A percentile compares a stretch with the other conserved stretches of the same genome.
Conservation (phyloP, 2,797 vertebrate species). For the Chromobotia macracanthus region DNA sequence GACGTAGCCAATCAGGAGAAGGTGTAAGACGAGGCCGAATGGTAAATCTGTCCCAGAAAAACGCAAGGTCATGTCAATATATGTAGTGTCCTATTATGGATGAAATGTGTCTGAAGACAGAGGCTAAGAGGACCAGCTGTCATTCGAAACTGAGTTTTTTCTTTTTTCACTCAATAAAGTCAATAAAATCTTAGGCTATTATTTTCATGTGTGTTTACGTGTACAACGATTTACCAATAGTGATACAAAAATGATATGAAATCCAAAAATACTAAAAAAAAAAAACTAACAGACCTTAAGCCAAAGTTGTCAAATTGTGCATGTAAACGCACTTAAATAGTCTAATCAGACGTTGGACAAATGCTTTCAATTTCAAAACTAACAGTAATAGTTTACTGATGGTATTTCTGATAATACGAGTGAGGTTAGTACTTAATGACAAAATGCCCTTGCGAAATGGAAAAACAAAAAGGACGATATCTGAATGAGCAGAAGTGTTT, state of each 20-base stretch:
- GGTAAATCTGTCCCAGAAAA: not conserved
- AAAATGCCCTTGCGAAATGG: not conserved
- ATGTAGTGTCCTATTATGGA: not conserved
- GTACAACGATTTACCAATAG: not conserved
- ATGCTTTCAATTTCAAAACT: not conserved
- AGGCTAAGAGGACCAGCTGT: not conserved
- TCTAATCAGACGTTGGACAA: not conserved
- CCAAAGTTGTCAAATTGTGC: not conserved
- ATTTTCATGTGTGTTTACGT: not conserved
- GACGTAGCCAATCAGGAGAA: not conserved
- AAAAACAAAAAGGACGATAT: constrained; percentile 6
- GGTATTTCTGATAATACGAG: not conserved
- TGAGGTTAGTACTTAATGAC: constrained; percentile 41
- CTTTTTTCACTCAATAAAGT: not conserved
- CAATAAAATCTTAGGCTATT: not conserved
- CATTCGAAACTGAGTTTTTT: not conserved
- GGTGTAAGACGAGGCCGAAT: not conserved
- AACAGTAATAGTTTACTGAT: not conserved
- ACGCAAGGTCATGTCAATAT: not conserved
- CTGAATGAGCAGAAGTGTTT: constrained; percentile 7
- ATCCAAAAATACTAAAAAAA: too few species aligned
- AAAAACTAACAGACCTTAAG: too few species aligned
- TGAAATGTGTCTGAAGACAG: not conserved
- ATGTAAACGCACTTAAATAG: not conserved
- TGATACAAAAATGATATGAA: not conserved